phyloP scores from a whole-genome alignment of 1,140 invertebrate species.

The Trachelipus rathkii region DNA sequence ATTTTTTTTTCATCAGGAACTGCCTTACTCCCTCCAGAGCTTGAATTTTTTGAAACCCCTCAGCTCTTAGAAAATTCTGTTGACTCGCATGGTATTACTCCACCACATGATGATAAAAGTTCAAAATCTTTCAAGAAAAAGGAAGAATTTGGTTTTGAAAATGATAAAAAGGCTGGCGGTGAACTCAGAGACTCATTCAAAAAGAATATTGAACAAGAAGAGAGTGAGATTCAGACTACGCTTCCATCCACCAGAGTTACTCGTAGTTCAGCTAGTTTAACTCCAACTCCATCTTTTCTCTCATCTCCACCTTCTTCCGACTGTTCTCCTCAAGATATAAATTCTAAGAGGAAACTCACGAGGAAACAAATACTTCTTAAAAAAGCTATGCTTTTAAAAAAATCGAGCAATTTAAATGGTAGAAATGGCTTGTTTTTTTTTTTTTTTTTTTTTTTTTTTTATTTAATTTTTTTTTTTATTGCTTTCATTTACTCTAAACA shows the following conservation, averaged over 20 bases:
- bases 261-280: neutral
- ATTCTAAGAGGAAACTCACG: neutral
- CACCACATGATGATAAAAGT: neutral
- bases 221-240: neutral
- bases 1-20: neutral
- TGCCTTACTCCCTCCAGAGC: neutral
- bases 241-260: neutral
- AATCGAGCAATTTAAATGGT: no score
- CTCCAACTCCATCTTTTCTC: neutral
- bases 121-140: neutral
- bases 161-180: neutral
- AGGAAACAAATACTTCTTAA: constrained; percentile 5
- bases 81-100: neutral
- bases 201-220: neutral
- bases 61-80: neutral
- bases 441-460: no score
- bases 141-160: neutral
- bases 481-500: no score
- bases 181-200: neutral
- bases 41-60: neutral
- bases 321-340: neutral
- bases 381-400: neutral
- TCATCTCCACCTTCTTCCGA: neutral
- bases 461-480: no score
- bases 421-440: no score